Evolutionary conservation across 1,140 invertebrate genomes (phyloP), one percentile per base, ranked within the genome.

Genomic region (Musca vetustissima): DNA sequence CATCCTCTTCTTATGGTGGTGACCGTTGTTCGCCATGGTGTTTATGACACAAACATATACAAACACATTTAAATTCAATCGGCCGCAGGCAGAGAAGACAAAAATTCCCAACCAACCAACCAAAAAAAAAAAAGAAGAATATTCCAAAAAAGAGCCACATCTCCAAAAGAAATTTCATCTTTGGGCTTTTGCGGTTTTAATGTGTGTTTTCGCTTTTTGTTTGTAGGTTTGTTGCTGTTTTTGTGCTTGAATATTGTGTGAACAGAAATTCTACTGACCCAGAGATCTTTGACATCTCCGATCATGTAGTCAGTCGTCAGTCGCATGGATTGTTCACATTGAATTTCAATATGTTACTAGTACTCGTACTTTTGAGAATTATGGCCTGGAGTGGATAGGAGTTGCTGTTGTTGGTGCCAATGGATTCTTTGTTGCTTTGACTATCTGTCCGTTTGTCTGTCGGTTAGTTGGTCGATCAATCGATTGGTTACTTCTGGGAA

Each of bases 241-340:
- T 11, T 43, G 4, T 43, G 4, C 36, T 43, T 7, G 36, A 43
- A 43, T 43, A 43, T 43, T 61, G 55, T 59, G 28, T 61, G 57
- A 61, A 61, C 28, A 61, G 43, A 61, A 61, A 61, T 61, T 61
- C 57, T 61, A 61, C 57, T 61, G 57, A 61, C 57, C 57, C 57
- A 61, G 57, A 61, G 57, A 61, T 61, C 57, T 61, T 61, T 61
- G 57, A 61, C 57, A 61, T 61, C 57, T 61, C 36, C 36, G 57
- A 61, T 61, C 57, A 61, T 21, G 36, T 59, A 43, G 36, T 43
- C 36, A 43, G 36, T 43, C 36, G 36, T 43, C 36, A 43, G 36
- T 43, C 36, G 36, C 36, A 43, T 43, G 36, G 36, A 43, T 43
- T n/a, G 13, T 43, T 61, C 24, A 28, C 57, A 61, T 61, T 36